Percentiles rank a stretch among this genome's conserved stretches.
Conservation (phyloP, 1,140 invertebrate species). For the Octopus bimaculoides region DNA sequence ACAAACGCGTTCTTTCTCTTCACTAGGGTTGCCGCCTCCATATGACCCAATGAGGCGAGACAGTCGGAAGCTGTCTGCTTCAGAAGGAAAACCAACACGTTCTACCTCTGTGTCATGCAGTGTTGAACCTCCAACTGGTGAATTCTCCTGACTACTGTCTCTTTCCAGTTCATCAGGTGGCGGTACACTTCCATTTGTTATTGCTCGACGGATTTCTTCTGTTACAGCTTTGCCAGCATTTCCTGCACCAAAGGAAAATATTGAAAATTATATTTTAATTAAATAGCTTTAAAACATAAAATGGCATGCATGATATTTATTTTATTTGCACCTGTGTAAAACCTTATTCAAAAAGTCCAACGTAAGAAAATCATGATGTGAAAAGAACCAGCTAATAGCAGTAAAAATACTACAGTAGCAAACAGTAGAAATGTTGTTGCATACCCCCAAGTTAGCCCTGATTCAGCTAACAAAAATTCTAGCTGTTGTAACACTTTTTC, state of each 20-base stretch:
- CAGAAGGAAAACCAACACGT: neutral
- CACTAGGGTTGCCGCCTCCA: neutral
- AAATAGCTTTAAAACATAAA: no score
- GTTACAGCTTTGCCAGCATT: constrained; percentile 1
- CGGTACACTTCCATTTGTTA: neutral
- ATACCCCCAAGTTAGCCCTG: no score
- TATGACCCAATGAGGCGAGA: neutral
- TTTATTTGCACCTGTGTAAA: no score
- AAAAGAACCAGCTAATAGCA: no score
- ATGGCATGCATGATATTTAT: no score
- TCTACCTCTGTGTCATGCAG: neutral
- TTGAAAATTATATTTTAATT: no score
- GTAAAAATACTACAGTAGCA: no score
- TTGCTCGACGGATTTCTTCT: constrained; percentile 5
- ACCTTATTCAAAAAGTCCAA: no score
- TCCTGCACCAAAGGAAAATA: neutral
- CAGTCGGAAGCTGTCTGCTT: neutral
- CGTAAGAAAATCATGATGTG: no score
- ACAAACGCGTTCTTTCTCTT: neutral
- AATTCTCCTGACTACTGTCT: neutral
- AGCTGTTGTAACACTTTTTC: no score
- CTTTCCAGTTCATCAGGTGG: neutral
- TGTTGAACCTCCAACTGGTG: neutral
- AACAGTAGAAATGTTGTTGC: no score
- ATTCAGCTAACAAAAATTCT: no score